A percentile compares a stretch with the other conserved stretches of the same genome.
Evolutionary conservation across 2,113 vertebrate genomes (phyloP).

Genomic region (Marmota flaviventris): DNA sequence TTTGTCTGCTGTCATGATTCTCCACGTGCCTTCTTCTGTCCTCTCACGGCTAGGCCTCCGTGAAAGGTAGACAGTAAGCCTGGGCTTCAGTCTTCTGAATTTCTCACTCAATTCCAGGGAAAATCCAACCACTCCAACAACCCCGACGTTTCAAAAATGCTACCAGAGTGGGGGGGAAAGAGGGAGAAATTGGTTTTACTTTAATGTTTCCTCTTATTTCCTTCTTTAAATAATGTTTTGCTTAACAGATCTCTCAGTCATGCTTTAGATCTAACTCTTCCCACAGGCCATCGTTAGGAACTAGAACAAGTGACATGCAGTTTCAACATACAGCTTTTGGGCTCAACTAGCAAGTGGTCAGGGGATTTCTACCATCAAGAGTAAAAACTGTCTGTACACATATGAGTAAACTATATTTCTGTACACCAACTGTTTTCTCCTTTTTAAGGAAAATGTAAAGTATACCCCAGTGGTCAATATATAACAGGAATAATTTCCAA

Average conservation of each 20-base stretch:
- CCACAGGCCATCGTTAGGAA: neutral
- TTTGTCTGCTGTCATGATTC: constrained; percentile 99
- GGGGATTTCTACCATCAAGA: neutral
- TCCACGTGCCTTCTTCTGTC: constrained; percentile 99
- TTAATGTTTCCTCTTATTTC: neutral
- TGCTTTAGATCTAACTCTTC: constrained; percentile 3
- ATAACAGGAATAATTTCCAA: constrained; percentile 7
- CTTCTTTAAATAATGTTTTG: constrained; percentile 10
- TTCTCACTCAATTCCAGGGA: constrained; percentile 99
- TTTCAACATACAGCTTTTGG: neutral
- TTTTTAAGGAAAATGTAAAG: constrained; percentile 50
- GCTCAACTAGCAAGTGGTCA: neutral
- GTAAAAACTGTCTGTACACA: neutral
- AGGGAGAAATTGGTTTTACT: constrained; percentile 56
- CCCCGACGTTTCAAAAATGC: constrained; percentile 96
- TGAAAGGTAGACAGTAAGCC: constrained; percentile 99
- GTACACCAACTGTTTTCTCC: neutral
- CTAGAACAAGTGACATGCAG: neutral
- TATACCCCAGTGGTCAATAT: neutral
- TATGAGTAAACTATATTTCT: neutral
- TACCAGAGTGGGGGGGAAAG: constrained; percentile 68
- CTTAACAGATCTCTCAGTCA: neutral
- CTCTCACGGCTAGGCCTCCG: constrained; percentile 99
- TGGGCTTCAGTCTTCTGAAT: constrained; percentile 99
- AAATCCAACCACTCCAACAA: constrained; percentile 99